Evolutionary conservation across 2,113 vertebrate genomes (phyloP).

Genomic region (Myrmecobius fasciatus): DNA sequence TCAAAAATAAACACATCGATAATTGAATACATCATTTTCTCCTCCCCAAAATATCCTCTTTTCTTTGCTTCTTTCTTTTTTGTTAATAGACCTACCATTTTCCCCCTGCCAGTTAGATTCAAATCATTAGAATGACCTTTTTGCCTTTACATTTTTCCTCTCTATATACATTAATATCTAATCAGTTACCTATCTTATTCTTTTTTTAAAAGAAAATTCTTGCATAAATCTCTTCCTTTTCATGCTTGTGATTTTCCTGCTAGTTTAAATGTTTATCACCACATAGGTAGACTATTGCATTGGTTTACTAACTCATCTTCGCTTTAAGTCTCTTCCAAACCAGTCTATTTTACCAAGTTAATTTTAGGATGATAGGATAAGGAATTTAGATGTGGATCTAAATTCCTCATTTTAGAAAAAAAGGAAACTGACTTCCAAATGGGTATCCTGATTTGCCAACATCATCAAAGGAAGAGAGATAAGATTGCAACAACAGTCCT

Average conservation of each 20-base stretch:
- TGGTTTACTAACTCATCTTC: not conserved
- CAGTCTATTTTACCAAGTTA: not conserved
- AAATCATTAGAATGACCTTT: not conserved
- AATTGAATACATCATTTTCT: not conserved
- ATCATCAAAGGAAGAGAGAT: not conserved
- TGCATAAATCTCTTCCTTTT: not conserved
- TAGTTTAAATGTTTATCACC: not conserved
- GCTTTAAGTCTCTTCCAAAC: not conserved
- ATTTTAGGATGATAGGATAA: not conserved
- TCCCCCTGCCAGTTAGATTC: not conserved
- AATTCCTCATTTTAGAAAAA: conserved; percentile 22
- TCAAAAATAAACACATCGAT: not conserved
- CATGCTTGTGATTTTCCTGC: not conserved
- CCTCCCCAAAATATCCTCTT: not conserved
- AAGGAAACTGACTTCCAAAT: not conserved
- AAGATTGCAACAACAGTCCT: not conserved
- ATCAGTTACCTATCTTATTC: not conserved
- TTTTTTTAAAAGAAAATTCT: not conserved
- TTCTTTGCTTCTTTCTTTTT: not conserved
- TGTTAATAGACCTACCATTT: not conserved
- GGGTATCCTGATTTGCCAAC: not conserved
- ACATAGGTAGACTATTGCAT: not conserved
- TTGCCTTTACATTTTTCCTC: not conserved
- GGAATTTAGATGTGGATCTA: not conserved
- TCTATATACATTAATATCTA: not conserved